Percentiles rank a stretch among this genome's conserved stretches.
These are phyloP conservation scores for Drosophila borealis DNA, from an alignment of 2,888 invertebrate species.

Conservation along the genomic window DNA sequence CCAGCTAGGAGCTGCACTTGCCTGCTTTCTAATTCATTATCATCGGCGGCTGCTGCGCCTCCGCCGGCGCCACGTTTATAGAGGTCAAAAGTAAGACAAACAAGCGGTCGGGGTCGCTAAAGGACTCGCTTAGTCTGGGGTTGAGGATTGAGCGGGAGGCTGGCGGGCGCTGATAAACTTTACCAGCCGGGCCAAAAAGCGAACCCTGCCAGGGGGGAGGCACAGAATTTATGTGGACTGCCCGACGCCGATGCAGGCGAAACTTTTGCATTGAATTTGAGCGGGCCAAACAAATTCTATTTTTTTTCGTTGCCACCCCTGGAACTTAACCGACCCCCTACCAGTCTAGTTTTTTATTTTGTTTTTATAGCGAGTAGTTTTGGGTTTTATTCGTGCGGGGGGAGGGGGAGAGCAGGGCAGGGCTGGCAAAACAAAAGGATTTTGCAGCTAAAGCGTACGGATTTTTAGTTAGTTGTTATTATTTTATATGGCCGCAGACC, in stretches of 20 bases:
- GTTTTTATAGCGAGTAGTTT: slow-evolving; percentile 58
- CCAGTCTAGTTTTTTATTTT: slow-evolving; percentile 25
- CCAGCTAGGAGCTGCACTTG: slow-evolving; percentile 25
- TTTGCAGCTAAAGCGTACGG: slow-evolving; percentile 80
- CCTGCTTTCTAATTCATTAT: slow-evolving; percentile 68
- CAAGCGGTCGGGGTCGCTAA: slow-evolving; percentile 57
- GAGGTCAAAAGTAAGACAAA: slow-evolving; percentile 81
- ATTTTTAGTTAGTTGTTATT: slow-evolving; percentile 80
- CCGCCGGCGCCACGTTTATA: slow-evolving; percentile 61
- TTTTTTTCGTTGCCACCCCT: slow-evolving; percentile 16
- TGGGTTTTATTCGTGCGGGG: slow-evolving; percentile 29
- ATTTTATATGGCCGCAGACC: slow-evolving; percentile 70
- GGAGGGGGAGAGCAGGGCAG: slow-evolving; percentile 18
- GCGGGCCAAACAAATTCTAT: slow-evolving; percentile 77
- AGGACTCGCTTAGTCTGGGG: slow-evolving; percentile 14
- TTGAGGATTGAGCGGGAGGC: background rate
- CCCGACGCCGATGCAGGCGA: slow-evolving; percentile 68
- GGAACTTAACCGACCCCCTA: background rate
- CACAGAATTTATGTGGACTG: slow-evolving; percentile 77
- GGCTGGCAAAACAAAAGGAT: slow-evolving; percentile 75
- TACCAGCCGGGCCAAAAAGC: slow-evolving; percentile 53
- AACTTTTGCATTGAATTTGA: slow-evolving; percentile 79
- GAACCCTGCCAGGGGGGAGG: slow-evolving; percentile 22
- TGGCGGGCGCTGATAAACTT: slow-evolving; percentile 70
- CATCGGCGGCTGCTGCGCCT: slow-evolving; percentile 56